Evolutionary conservation across 2,797 vertebrate genomes (phyloP).

Genomic region (Melanotaenia parkinsoni): DNA sequence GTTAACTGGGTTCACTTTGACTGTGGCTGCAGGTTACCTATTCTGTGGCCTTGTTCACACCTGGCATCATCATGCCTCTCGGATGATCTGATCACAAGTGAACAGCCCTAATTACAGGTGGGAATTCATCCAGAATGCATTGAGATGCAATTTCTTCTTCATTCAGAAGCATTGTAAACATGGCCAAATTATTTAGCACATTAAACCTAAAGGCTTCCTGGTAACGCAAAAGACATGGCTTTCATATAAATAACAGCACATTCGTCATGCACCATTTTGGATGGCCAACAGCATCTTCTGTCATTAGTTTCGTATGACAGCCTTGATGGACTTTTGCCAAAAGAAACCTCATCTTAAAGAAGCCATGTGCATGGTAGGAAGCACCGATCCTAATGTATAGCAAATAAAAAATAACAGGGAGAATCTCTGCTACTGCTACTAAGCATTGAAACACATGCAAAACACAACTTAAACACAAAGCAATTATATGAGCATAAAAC

Average conservation of each 20-base stretch:
- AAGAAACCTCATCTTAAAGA: no score
- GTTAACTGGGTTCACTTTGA: background rate
- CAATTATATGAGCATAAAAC: no score
- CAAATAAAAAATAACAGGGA: no score
- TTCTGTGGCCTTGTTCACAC: constrained; percentile 13
- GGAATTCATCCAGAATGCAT: constrained; percentile 1
- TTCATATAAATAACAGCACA: background rate
- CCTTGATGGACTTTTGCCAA: background rate
- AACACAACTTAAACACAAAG: no score
- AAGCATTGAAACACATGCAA: no score
- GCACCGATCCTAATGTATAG: no score
- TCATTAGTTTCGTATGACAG: background rate
- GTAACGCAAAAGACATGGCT: background rate
- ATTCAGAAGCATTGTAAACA: background rate
- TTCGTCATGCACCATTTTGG: background rate
- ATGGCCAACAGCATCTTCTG: background rate
- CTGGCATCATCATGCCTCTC: constrained; percentile 3
- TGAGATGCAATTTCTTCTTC: background rate
- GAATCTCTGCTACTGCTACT: no score
- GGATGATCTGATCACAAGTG: constrained; percentile 9
- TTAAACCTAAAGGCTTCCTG: background rate
- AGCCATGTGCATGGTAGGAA: no score
- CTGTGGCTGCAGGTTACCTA: constrained; percentile 2
- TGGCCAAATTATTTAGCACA: background rate
- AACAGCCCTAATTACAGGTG: constrained; percentile 19